These are phyloP conservation scores for Microplitis manilae DNA, from an alignment of 2,888 invertebrate species.

Conservation along the genomic window DNA sequence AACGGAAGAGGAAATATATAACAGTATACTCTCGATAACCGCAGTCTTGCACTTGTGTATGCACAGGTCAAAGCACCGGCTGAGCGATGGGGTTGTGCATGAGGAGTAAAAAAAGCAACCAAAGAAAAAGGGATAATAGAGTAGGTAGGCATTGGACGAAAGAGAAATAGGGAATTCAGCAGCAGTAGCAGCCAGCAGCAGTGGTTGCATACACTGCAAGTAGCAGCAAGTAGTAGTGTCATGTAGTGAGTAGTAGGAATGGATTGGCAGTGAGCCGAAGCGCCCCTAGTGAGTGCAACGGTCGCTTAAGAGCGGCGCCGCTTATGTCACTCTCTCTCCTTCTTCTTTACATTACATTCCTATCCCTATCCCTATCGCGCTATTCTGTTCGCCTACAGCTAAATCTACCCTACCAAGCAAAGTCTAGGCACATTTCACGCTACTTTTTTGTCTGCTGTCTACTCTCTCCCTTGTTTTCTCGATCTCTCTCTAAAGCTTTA, in stretches of 20 bases:
- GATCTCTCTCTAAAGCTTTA: not conserved
- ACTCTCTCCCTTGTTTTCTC: not conserved
- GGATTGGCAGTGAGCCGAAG: slow-evolving; percentile 39
- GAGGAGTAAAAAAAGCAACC: not conserved
- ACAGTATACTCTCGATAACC: slow-evolving; percentile 27
- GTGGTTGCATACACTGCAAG: not conserved
- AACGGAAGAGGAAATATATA: slow-evolving; percentile 8
- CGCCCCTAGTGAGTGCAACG: slow-evolving; percentile 49
- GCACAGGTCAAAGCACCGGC: slow-evolving; percentile 31
- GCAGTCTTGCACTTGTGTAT: slow-evolving; percentile 26
- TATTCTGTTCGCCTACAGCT: not conserved
- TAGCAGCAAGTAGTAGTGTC: not conserved
- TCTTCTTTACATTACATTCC: not conserved
- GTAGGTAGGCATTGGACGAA: slow-evolving; percentile 22
- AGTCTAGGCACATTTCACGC: slow-evolving; percentile 2
- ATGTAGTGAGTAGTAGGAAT: not conserved
- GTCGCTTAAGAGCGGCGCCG: slow-evolving; percentile 50
- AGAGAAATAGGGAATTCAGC: slow-evolving; percentile 7
- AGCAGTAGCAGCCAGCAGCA: not conserved
- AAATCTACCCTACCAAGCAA: not conserved
- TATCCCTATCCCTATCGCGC: no score
- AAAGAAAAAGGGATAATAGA: slow-evolving; percentile 7
- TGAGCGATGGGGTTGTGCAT: slow-evolving; percentile 11
- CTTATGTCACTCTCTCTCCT: slow-evolving; percentile 42
- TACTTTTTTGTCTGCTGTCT: not conserved